phyloP scores from a whole-genome alignment of 2,797 vertebrate species.

The Myiothlypis chrysogaster region DNA sequence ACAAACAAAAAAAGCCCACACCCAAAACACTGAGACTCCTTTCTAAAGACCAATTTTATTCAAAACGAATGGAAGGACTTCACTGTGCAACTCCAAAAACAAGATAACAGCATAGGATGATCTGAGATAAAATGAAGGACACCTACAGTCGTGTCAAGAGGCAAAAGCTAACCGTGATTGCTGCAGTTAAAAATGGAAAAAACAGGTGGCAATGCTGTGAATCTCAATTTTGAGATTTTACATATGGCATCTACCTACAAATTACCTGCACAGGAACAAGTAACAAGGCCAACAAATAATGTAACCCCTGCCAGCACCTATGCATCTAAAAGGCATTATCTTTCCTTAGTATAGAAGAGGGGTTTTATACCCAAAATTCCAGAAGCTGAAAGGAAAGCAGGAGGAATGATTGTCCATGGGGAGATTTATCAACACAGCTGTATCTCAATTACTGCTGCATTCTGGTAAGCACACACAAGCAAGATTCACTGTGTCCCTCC shows the following conservation, averaged over 20 bases:
- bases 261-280: neutral
- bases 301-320: neutral
- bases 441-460: neutral
- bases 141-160: neutral
- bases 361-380: neutral
- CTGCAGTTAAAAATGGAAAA: neutral
- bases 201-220: accelerated
- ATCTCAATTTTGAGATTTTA: neutral
- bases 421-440: neutral
- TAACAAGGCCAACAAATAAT: neutral
- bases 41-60: neutral
- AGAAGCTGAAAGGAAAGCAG: neutral
- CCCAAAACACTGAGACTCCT: neutral
- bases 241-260: neutral
- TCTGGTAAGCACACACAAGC: neutral
- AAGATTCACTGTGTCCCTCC: neutral
- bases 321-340: neutral
- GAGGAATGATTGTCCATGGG: neutral
- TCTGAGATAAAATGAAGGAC: neutral
- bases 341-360: neutral
- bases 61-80: neutral
- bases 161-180: neutral
- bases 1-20: neutral
- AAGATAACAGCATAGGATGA: neutral
- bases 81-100: neutral